phyloP scores from a whole-genome alignment of 2,113 vertebrate genomes.

The Paramisgurnus dabryanus region DNA sequence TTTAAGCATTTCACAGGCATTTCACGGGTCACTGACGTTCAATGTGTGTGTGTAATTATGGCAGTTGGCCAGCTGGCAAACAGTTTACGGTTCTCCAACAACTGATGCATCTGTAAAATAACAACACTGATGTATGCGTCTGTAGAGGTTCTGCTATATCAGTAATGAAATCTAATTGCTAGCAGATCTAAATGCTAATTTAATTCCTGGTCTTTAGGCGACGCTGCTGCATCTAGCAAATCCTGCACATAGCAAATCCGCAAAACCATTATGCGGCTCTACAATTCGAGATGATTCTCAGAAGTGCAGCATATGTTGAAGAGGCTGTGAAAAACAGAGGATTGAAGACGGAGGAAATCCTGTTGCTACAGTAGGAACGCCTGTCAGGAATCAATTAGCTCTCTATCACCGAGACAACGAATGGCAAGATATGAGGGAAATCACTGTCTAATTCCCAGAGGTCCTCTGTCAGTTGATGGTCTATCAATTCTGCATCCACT shows the following conservation, averaged over 20 bases:
- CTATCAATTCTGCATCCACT: conserved; percentile 40
- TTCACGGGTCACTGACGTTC: conserved; percentile 29
- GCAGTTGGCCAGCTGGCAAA: conserved; percentile 29
- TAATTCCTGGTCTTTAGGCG: background rate
- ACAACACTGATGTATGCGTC: background rate
- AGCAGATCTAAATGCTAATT: background rate
- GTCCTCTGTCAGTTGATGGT: conserved; percentile 35
- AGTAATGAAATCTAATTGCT: conserved; percentile 18
- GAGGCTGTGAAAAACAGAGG: background rate
- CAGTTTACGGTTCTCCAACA: conserved; percentile 21
- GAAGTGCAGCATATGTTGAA: conserved; percentile 1
- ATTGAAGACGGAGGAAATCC: background rate
- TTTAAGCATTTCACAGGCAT: conserved; percentile 18
- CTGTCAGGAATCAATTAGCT: conserved; percentile 47
- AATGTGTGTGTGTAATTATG: conserved; percentile 19
- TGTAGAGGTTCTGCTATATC: background rate
- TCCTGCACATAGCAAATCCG: background rate
- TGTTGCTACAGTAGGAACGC: conserved; percentile 24
- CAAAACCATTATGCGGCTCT: background rate
- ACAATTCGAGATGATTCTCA: background rate
- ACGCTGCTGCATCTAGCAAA: background rate
- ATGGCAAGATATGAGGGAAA: conserved; percentile 21
- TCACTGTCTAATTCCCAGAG: conserved; percentile 41
- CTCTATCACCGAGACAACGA: background rate
- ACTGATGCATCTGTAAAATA: conserved; percentile 12